Base-by-base conservation (phyloP, 2,113 vertebrate species). In the Passer domesticus region DNA sequence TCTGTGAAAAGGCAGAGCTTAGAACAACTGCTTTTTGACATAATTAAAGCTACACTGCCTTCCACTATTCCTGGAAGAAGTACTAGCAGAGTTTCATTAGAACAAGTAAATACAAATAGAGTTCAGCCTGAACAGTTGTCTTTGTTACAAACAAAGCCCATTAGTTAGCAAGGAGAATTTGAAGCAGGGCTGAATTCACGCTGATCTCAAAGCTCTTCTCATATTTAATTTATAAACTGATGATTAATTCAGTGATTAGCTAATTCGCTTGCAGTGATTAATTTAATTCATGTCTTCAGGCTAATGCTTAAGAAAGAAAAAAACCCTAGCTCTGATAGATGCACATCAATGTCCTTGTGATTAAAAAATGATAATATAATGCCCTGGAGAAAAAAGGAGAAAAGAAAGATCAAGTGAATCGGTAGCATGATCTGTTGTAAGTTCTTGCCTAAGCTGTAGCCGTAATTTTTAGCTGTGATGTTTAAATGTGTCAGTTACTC, bases 401-500 rank as follows among this genome's bases (percentile, higher is more conserved):
- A 87, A 90, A 93, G 92, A 89, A 95, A 89, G 90, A 96, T 68
- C 3, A 14, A 87, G 50, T n/a, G n/a, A 87, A 67, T 58, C 0
- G 2, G 81, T 76, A 69, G n/a, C 43, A 35, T 25, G 72, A 79
- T 91, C 35, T 35, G 43, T 58, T 76, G 33, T 76, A 90, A 75
- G 83, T 87, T 52, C 92, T 83, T 91, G 81, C 52, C 64, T 73
- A 66, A 96, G 68, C 67, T 79, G 41, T 77, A 88, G 85, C 41
- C 0, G 0, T 70, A 30, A 50, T 69, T 98, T 95, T 98, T 74
- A 98, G 88, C 97, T 97, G 18, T 97, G 94, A 70, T 95, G 86
- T 62, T 97, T 97, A 59, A 98, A 98, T 3, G 99, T 99, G 92
- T 99, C 98, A 2, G 93, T 96, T 83, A 98, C 98, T 86, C 97